These are phyloP conservation scores for Diplodus puntazzo DNA, from an alignment of 2,797 vertebrate genomes.

Conservation along the genomic window DNA sequence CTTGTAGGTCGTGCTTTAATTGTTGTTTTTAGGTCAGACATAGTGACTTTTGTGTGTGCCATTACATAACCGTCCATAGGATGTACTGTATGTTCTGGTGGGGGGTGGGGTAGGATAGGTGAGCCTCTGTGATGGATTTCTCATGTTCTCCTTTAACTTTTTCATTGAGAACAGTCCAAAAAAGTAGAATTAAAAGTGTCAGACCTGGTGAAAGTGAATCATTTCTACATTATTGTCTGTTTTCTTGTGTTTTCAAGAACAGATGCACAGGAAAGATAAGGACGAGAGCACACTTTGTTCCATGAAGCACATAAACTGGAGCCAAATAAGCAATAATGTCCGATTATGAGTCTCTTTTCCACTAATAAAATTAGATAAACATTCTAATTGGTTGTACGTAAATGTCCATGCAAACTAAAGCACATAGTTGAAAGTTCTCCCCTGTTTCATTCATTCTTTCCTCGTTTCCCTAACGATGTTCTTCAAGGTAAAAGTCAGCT, in stretches of 20 bases:
- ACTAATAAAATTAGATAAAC: not conserved
- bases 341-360: not conserved
- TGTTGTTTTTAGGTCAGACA: not conserved
- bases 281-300: not conserved
- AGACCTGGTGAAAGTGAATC: not conserved
- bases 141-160: not conserved
- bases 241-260: not conserved
- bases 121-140: not conserved
- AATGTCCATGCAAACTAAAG: not conserved
- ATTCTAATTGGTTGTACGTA: not conserved
- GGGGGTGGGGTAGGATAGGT: constrained; percentile 36
- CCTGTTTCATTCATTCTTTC: constrained; percentile 1
- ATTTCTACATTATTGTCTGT: too few species aligned
- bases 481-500: not conserved
- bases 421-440: too few species aligned
- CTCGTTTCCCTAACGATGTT: not conserved
- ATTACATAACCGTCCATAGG: constrained; percentile 30
- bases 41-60: not conserved
- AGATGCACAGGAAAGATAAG: not conserved
- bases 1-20: not conserved
- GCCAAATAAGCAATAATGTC: not conserved
- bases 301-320: not conserved
- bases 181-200: not conserved
- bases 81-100: constrained; percentile 42
- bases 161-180: not conserved